Conservation (phyloP, 2,113 vertebrate species). For the Oncorhynchus kisutch region DNA sequence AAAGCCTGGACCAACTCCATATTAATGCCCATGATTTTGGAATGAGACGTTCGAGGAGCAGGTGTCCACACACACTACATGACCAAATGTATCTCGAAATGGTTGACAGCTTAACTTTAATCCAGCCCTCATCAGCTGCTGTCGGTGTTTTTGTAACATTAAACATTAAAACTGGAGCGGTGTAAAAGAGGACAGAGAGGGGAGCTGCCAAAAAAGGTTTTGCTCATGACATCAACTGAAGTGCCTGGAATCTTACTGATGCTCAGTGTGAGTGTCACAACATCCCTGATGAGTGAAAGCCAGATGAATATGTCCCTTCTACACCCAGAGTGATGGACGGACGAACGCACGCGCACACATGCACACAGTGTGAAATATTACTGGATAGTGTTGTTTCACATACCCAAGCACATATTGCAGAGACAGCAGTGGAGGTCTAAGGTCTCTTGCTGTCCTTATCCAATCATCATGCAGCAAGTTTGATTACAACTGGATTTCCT, state of each 20-base stretch:
- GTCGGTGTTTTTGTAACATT: too few relatives aligned
- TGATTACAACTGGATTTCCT: constrained; percentile 43
- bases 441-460: constrained; percentile 32
- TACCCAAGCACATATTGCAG: neutral
- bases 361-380: too few relatives aligned
- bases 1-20: too few relatives aligned
- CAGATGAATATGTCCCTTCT: neutral
- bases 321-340: neutral
- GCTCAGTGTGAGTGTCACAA: neutral
- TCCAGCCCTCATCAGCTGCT: too few relatives aligned
- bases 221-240: neutral
- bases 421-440: neutral
- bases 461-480: neutral
- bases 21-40: too few relatives aligned
- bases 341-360: neutral
- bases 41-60: too few relatives aligned
- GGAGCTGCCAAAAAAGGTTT: neutral
- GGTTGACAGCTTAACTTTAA: too few relatives aligned
- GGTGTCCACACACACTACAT: too few relatives aligned
- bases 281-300: neutral
- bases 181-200: too few relatives aligned
- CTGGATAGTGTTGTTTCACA: too few relatives aligned
- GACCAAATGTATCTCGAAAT: too few relatives aligned
- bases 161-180: too few relatives aligned
- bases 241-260: neutral